Evolutionary conservation across 2,113 vertebrate species (phyloP), one percentile per base, ranked within the genome.

Genomic region (Actenoides lindsayi): DNA sequence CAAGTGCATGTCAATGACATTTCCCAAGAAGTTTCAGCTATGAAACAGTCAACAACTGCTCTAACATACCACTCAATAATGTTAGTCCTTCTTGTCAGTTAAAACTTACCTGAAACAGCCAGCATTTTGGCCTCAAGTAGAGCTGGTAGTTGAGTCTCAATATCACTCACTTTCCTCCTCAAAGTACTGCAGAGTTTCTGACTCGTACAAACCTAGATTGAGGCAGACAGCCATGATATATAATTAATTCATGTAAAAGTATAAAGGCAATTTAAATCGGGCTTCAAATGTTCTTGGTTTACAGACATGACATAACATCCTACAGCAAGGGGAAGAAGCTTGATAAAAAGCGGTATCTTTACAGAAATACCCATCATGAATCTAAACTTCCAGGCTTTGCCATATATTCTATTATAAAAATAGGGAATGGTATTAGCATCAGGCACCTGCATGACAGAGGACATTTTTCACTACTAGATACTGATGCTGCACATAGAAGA

Each of bases 61-160:
- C 37, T 54, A 59, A 81, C 28, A 51, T 10, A 89, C 3, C 27
- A 39, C 39, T 71, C 41, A 53, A 51, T 27, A 59, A 5, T 6
- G 2, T 76, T 74, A 81, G 30, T 28, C 31, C 28, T 76, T 59
- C 35, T 71, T 21, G 23, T 50, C 13, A 60, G 33, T 42, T 48
- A 75, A 83, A 80, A 87, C 88, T 92, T 98, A 98, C 98, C 98
- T 98, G 99, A 98, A 91, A 98, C 87, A 89, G 99, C 98, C 4
- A 98, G 97, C 93, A 98, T 97, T 97, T 99, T 99, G 94, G 98
- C 99, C 97, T 99, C 99, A 20, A 99, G 98, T 90, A 99, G 97
- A 6, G 97, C 95, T 77, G 98, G 97, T 62, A 99, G 98, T 33
- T 98, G 99, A 33, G 98, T 98, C 91, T 99, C 99, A 57, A 99